A percentile compares a stretch with the other conserved stretches of the same genome.
These are phyloP conservation scores for Aeoliscus strigatus DNA, from an alignment of 2,797 vertebrate species.

Conservation along the genomic window DNA sequence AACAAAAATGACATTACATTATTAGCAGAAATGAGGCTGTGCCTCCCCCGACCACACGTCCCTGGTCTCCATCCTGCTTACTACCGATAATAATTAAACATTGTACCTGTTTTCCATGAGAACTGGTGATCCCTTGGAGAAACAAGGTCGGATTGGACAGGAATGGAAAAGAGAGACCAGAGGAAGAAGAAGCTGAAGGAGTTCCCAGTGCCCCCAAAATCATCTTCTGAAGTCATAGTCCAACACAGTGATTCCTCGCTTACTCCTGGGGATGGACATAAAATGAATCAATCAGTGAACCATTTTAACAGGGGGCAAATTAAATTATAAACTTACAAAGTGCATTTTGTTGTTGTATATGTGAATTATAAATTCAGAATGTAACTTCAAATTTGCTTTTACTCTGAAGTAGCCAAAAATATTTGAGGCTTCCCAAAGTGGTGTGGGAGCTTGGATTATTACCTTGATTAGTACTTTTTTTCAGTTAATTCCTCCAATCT, in stretches of 20 bases:
- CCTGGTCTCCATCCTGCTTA: neutral
- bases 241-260: constrained; percentile 78
- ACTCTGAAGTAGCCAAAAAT: constrained; percentile 14
- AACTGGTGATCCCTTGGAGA: constrained; percentile 82
- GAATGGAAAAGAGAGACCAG: constrained; percentile 75
- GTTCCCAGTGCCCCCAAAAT: constrained; percentile 74
- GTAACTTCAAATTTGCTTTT: constrained; percentile 8
- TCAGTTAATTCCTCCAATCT: constrained; percentile 62
- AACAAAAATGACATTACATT: no score
- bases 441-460: constrained; percentile 54
- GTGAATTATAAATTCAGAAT: constrained; percentile 11
- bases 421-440: constrained; percentile 35
- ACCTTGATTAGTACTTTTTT: constrained; percentile 64
- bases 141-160: constrained; percentile 76
- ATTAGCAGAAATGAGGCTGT: neutral
- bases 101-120: constrained; percentile 93
- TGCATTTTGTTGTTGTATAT: constrained; percentile 7
- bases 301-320: no score
- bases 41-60: no score
- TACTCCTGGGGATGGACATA: constrained; percentile 76
- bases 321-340: constrained; percentile 20
- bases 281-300: constrained; percentile 40
- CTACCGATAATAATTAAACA: neutral
- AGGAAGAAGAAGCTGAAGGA: constrained; percentile 70
- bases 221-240: constrained; percentile 91